phyloP scores from a whole-genome alignment of 2,888 invertebrate genomes.

The Opisthograptis luteolata region DNA sequence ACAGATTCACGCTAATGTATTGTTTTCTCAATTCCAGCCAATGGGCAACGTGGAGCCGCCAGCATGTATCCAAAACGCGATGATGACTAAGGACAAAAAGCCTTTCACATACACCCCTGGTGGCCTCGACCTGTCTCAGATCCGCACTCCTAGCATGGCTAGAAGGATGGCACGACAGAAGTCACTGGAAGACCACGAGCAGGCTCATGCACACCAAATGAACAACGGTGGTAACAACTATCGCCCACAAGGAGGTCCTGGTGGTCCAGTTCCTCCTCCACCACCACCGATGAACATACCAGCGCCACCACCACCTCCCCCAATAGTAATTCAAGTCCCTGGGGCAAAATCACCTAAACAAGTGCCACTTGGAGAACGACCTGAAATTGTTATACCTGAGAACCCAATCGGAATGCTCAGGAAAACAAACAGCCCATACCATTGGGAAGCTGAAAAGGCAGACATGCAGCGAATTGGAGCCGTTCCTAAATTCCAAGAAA shows the following conservation, averaged over 20 bases:
- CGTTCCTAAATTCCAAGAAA: constrained; percentile 75
- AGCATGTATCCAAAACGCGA: constrained; percentile 95
- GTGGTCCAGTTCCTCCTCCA: constrained; percentile 58
- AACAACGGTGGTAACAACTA: constrained; percentile 50
- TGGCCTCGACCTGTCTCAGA: constrained; percentile 95
- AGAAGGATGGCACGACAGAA: constrained; percentile 88
- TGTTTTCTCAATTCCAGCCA: constrained; percentile 64
- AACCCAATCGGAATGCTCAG: constrained; percentile 88
- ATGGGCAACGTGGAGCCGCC: constrained; percentile 88
- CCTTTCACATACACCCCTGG: constrained; percentile 98
- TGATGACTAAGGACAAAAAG: constrained; percentile 98
- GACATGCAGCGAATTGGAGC: constrained; percentile 79
- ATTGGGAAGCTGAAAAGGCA: constrained; percentile 85
- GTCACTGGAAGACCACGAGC: constrained; percentile 85
- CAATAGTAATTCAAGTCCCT: constrained; percentile 82
- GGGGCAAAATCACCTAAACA: constrained; percentile 81
- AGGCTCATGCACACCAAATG: constrained; percentile 59
- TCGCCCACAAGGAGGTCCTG: constrained; percentile 62
- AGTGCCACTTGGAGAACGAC: constrained; percentile 84
- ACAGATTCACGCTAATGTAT: constrained; percentile 23
- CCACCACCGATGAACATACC: constrained; percentile 76
- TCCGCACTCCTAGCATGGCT: constrained; percentile 95
- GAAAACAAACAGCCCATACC: constrained; percentile 88
- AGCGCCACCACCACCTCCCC: constrained; percentile 84
- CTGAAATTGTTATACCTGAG: constrained; percentile 90